phyloP scores from a whole-genome alignment of 2,113 vertebrate genomes.

The Rhinoderma darwinii region DNA sequence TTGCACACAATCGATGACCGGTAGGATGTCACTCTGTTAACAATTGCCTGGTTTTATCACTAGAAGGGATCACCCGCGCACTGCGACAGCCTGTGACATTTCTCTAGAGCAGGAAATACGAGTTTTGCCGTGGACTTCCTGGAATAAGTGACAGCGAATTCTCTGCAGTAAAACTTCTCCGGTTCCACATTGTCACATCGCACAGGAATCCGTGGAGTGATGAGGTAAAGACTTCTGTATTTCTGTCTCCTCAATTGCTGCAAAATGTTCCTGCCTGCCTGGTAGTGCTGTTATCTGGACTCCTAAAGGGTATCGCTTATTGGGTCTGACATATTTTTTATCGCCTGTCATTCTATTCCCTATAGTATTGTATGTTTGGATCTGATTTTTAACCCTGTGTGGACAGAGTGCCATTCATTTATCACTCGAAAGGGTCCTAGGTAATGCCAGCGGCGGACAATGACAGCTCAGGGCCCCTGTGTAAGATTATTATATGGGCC shows the following conservation, averaged over 20 bases:
- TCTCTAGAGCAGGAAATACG: constrained; percentile 34
- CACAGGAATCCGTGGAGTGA: background rate
- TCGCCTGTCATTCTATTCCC: background rate
- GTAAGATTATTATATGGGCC: too few species aligned
- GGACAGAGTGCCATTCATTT: background rate
- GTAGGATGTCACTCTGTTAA: background rate
- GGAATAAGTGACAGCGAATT: background rate
- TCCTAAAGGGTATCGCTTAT: background rate
- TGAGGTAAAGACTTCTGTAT: background rate
- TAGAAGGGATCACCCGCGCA: background rate
- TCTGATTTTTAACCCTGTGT: background rate
- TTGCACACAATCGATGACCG: background rate
- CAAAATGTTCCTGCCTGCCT: background rate
- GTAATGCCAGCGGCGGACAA: too few species aligned
- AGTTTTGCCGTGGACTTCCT: constrained; percentile 16
- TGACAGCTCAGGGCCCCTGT: too few species aligned
- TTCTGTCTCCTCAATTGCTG: background rate
- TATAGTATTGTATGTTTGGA: background rate
- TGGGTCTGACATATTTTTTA: background rate
- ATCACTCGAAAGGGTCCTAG: too few species aligned
- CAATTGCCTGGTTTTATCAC: background rate
- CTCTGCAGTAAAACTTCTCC: background rate
- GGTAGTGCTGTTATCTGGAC: background rate
- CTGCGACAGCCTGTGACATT: background rate
- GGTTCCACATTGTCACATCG: background rate